Evolutionary conservation across 1,140 invertebrate species (phyloP), one percentile per base, ranked within the genome.

Genomic region (Achroia grisella): DNA sequence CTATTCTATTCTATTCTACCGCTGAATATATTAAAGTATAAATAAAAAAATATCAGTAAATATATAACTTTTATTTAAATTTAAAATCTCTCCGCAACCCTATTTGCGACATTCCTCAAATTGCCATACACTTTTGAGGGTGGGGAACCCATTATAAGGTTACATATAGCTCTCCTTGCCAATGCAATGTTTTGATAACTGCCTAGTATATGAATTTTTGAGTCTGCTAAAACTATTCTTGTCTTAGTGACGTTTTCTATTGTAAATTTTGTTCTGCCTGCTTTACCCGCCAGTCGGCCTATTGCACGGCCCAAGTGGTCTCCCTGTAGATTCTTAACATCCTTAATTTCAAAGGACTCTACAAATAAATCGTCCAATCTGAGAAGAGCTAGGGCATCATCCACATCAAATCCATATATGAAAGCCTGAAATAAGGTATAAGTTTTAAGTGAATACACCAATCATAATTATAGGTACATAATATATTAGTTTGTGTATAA

Each of bases 211-310:
- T 99, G 98, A 56, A 99, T 95, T 90, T 98, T 98, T 49, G 90
- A 91, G 71, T 99, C 97, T 32, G 98, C 98, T 41, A 99, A 82
- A 12, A 99, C 96, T 66, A 99, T 99, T 83, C 98, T 92, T 0
- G 98, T 99, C 87, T 98, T 99, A 8, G 98, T 99, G 0, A 95
- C 96, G 87, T 99, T 99, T 88, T 99, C 98, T 71, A 99, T 99
- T 1, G 97, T 98, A 67, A 96, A 99, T 76, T 98, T 99, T 2
- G 97, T 99, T 51, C 95, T 91, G 12, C 98, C 98, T 48, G 96
- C 95, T 88, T 99, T 99, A 0, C 98, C 98, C 10, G 98, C 98
- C 33, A 99, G 88, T 60, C 98, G 89, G 12, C 98, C 98, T 64
- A 99, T 96, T 0, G 98, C 98, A 82, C 98, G 88, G 13, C 96